A percentile compares a stretch with the other conserved stretches of the same genome.
Evolutionary conservation across 2,888 invertebrate genomes (phyloP).

Genomic region (Ferdinandea cuprea): DNA sequence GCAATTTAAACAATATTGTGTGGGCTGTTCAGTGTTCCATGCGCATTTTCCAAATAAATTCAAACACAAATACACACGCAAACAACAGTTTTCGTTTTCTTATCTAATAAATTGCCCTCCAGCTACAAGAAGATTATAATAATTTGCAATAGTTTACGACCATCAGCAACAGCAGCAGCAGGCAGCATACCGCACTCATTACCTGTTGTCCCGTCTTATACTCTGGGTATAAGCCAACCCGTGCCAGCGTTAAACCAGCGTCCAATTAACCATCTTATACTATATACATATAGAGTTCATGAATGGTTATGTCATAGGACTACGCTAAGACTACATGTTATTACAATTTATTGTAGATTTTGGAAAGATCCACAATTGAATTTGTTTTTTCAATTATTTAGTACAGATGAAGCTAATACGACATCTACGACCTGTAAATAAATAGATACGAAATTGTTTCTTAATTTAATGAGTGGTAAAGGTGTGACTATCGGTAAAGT

Average conservation of each 20-base stretch:
- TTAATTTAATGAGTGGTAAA: too few species aligned
- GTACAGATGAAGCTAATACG: too few species aligned
- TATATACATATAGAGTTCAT: not conserved
- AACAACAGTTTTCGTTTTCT: not conserved
- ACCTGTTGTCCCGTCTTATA: not conserved
- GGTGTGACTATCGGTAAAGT: too few species aligned
- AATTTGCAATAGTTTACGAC: conserved; percentile 2
- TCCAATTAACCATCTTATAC: conserved; percentile 5
- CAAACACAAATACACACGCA: too few species aligned
- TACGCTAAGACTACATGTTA: not conserved
- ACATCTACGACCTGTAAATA: too few species aligned
- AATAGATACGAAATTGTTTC: too few species aligned
- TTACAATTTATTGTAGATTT: not conserved
- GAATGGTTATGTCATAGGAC: not conserved
- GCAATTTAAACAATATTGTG: not conserved
- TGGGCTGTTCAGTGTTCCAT: not conserved
- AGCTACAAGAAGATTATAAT: conserved; percentile 1
- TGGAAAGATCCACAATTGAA: not conserved
- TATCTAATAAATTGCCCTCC: not conserved
- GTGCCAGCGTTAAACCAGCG: not conserved
- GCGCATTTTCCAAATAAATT: too few species aligned
- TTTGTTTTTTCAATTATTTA: not conserved
- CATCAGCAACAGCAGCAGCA: not conserved
- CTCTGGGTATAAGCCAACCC: not conserved
- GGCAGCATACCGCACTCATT: too few species aligned